Evolutionary conservation across 2,888 invertebrate genomes (phyloP), one percentile per base, ranked within the genome.

Genomic region (Craniophora ligustri): DNA sequence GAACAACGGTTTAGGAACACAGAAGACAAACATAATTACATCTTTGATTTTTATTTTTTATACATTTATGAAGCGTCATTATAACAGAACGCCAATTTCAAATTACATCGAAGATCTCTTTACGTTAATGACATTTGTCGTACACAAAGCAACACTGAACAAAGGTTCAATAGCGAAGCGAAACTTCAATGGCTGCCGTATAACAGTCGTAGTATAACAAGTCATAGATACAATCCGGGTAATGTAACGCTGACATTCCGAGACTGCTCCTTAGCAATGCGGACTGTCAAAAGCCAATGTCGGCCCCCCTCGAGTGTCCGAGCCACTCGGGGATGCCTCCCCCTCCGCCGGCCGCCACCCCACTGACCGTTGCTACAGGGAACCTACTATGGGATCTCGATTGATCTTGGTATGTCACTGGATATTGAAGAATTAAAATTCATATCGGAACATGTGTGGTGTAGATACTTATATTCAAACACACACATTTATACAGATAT

Each of bases 201-300:
- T 40, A 56, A 44, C 48, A 48, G 60, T 61, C 35, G 39, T 41
- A 58, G 47, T 48, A 61, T n/a, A n/a, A n/a, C n/a, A n/a, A n/a
- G n/a, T n/a, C 35, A 36, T 44, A 39, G 30, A 60, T 40, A 67
- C 72, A 69, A 75, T 76, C 46, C 62, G 28, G 45, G 64, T 63
- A 75, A 78, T 75, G 76, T 75, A 67, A 72, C 63, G 68, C 41
- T 67, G 56, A 64, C 69, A 81, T 81, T 78, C 79, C 81, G 47
- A 47, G 53, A 67, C 65, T 66, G 62, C 56, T 65, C 47, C 62
- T 66, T 61, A 82, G 85, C 87, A 79, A 83, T 87, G 87, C 83
- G 85, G 87, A 87, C 91, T 89, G 91, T 89, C 91, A 92, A 92
- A 92, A 89, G 92, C 89, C 87, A 86, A 84, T 85, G 87, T 70